These are phyloP conservation scores for Pangasius larnaudii DNA, from an alignment of 2,797 vertebrate species.

Conservation along the genomic window DNA sequence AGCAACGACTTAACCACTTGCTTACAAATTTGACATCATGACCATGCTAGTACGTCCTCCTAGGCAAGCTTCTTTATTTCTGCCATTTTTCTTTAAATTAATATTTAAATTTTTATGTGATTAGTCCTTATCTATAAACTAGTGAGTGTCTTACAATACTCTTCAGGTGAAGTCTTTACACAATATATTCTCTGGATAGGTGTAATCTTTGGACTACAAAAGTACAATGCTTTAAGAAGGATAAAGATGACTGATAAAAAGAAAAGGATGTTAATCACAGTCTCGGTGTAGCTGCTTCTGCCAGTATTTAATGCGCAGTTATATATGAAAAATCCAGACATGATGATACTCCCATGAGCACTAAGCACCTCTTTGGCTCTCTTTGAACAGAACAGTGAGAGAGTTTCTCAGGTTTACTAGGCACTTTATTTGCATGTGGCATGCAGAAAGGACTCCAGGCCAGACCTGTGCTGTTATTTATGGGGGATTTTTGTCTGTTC, in stretches of 20 bases:
- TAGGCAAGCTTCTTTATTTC: neutral
- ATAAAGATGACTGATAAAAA: neutral
- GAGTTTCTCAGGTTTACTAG: conserved; percentile 6
- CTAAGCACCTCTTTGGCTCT: neutral
- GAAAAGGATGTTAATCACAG: neutral
- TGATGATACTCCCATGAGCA: neutral
- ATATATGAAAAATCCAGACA: neutral
- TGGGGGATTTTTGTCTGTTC: conserved; percentile 33
- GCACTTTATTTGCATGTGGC: conserved; percentile 17
- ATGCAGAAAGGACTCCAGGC: conserved; percentile 7
- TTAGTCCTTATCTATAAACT: neutral
- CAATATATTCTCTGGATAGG: neutral
- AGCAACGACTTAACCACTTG: neutral
- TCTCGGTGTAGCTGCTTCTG: neutral
- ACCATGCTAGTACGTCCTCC: neutral
- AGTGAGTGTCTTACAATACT: neutral
- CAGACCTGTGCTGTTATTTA: conserved; percentile 42
- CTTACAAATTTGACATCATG: neutral
- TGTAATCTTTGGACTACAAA: neutral
- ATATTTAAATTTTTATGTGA: neutral
- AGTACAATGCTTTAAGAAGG: neutral
- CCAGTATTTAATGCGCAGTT: neutral
- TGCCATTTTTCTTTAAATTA: neutral
- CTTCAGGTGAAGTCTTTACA: neutral
- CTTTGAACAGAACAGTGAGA: conserved; percentile 7